Evolutionary conservation across 1,140 invertebrate species (phyloP).

Genomic region (Aphelinus atriplicis): DNA sequence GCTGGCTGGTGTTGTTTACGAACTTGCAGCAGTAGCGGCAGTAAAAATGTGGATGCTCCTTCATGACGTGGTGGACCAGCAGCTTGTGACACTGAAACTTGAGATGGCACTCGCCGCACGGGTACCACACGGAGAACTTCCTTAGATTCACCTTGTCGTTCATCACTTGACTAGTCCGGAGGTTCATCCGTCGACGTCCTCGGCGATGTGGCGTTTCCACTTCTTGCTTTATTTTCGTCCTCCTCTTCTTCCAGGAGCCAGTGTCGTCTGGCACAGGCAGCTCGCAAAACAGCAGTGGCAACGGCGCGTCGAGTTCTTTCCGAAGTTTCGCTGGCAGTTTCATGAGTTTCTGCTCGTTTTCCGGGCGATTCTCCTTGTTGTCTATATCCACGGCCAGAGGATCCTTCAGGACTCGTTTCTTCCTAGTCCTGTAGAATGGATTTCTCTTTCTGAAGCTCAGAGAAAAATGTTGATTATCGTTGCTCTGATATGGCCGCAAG

Average conservation of each 20-base stretch:
- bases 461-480: neutral
- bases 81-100: slow-evolving; percentile 48
- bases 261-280: neutral
- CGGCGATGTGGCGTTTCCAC: neutral
- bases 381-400: neutral
- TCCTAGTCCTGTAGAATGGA: slow-evolving; percentile 1
- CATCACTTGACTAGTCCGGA: slow-evolving; percentile 54
- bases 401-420: neutral
- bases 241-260: neutral
- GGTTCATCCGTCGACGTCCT: neutral
- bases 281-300: slow-evolving; percentile 3
- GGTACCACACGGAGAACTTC: slow-evolving; percentile 59
- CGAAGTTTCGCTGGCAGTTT: neutral
- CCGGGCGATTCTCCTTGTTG: neutral
- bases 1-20: slow-evolving; percentile 51
- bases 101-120: slow-evolving; percentile 44
- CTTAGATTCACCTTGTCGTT: slow-evolving; percentile 64
- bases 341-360: neutral
- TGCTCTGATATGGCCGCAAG: neutral
- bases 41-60: neutral
- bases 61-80: slow-evolving; percentile 23
- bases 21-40: slow-evolving; percentile 36
- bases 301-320: neutral
- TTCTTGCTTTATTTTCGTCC: slow-evolving; percentile 4
- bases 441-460: neutral